phyloP scores from a whole-genome alignment of 2,797 vertebrate genomes.

The Sardinella longiceps region DNA sequence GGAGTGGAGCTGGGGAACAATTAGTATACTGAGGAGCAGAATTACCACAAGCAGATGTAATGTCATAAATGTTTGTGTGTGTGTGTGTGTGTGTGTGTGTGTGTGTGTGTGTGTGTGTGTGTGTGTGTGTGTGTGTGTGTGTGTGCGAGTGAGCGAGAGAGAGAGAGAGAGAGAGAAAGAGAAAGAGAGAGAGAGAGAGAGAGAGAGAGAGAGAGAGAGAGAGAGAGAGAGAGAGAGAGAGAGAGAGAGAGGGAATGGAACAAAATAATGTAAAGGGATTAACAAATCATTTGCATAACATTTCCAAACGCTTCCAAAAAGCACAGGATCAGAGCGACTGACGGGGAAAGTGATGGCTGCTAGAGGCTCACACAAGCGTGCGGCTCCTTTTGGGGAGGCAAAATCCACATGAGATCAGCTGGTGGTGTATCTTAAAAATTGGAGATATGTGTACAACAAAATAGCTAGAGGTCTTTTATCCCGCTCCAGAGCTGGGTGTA shows the following conservation, averaged over 20 bases:
- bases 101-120: no score
- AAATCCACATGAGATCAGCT: conserved; percentile 65
- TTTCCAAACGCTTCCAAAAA: conserved; percentile 74
- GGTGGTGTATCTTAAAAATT: conserved; percentile 60
- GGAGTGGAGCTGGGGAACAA: conserved; percentile 65
- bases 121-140: conserved; percentile 59
- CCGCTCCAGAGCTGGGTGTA: not conserved
- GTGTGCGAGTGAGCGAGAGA: conserved; percentile 57
- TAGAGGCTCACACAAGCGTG: conserved; percentile 68
- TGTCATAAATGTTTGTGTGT: conserved; percentile 67
- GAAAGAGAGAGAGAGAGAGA: conserved; percentile 44
- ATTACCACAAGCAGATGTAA: conserved; percentile 53
- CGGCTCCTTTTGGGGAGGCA: conserved; percentile 58
- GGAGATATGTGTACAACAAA: conserved; percentile 37
- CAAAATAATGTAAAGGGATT: conserved; percentile 82
- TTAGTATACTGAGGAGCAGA: conserved; percentile 65
- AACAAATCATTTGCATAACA: conserved; percentile 80
- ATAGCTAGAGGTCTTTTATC: conserved; percentile 19
- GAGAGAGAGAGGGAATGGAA: conserved; percentile 71
- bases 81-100: conserved; percentile 64
- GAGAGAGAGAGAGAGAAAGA: conserved; percentile 71
- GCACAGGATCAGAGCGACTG: conserved; percentile 72
- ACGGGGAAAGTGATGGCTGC: conserved; percentile 61
- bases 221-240: no score
- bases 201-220: conserved; percentile 30